Conservation (phyloP, 2,797 vertebrate genomes). For the Gila robusta region DNA sequence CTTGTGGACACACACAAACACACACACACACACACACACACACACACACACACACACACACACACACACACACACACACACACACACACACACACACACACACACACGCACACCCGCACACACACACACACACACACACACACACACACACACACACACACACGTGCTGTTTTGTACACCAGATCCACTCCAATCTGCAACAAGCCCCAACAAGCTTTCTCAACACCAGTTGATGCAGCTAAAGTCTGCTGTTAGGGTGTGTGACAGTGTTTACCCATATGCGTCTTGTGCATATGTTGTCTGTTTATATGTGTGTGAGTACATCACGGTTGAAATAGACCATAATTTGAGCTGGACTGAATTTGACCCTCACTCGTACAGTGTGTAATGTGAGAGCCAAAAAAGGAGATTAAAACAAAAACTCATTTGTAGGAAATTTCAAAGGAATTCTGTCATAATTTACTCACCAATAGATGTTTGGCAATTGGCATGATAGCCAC, state of each 20-base stretch:
- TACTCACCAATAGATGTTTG: neutral
- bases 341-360: neutral
- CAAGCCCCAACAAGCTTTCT: conserved; percentile 36
- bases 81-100: conserved; percentile 30
- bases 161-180: neutral
- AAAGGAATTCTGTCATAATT: neutral
- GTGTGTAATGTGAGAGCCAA: neutral
- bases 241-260: conserved; percentile 13
- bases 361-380: neutral
- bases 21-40: conserved; percentile 8
- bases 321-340: neutral
- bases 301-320: neutral
- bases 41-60: conserved; percentile 48
- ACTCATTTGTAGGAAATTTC: neutral
- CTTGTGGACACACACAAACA: conserved; percentile 57
- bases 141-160: conserved; percentile 65
- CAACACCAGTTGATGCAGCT: conserved; percentile 19
- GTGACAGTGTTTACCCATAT: conserved; percentile 6
- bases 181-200: conserved; percentile 2
- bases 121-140: too few relatives aligned
- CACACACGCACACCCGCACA: conserved; percentile 26
- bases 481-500: neutral
- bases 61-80: conserved; percentile 58
- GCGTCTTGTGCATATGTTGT: neutral
- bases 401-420: neutral